Percentiles rank a stretch among this genome's conserved stretches.
These are phyloP conservation scores for Mustelus asterias DNA, from an alignment of 2,113 vertebrate species.

Conservation along the genomic window DNA sequence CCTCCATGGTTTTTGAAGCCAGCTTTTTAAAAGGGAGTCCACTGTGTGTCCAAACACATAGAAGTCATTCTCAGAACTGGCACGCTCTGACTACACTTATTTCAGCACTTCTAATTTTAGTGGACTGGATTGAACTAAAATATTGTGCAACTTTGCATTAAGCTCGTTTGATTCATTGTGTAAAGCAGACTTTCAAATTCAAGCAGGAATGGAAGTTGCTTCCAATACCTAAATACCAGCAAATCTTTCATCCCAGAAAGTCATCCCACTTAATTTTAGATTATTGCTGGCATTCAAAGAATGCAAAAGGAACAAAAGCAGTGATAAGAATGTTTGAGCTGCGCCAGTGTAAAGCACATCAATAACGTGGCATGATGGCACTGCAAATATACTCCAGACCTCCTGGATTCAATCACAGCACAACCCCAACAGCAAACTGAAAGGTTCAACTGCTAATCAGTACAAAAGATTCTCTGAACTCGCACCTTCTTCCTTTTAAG, in stretches of 20 bases:
- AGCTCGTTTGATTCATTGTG: background rate
- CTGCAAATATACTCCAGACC: conserved; percentile 21
- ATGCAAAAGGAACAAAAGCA: conserved; percentile 36
- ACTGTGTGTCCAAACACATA: background rate
- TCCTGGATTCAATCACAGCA: background rate
- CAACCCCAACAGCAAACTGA: background rate
- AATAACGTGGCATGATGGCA: background rate
- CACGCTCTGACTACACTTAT: background rate
- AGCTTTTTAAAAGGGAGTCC: background rate
- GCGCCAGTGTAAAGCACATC: conserved; percentile 17
- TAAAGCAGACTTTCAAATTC: background rate
- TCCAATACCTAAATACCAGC: background rate
- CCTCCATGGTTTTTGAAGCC: background rate
- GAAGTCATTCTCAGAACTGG: background rate
- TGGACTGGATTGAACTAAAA: background rate
- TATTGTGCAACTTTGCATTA: background rate
- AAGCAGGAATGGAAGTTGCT: background rate
- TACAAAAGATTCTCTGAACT: background rate
- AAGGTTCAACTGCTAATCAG: background rate
- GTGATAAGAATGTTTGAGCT: conserved; percentile 13
- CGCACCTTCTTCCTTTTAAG: background rate
- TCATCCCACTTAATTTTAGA: conserved; percentile 11
- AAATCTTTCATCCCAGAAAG: background rate
- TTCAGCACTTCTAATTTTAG: conserved; percentile 7
- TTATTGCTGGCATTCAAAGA: conserved; percentile 38